Percentiles rank a stretch among this genome's conserved stretches.
phyloP scores from a whole-genome alignment of 2,113 vertebrate genomes.

The Quiscalus mexicanus region DNA sequence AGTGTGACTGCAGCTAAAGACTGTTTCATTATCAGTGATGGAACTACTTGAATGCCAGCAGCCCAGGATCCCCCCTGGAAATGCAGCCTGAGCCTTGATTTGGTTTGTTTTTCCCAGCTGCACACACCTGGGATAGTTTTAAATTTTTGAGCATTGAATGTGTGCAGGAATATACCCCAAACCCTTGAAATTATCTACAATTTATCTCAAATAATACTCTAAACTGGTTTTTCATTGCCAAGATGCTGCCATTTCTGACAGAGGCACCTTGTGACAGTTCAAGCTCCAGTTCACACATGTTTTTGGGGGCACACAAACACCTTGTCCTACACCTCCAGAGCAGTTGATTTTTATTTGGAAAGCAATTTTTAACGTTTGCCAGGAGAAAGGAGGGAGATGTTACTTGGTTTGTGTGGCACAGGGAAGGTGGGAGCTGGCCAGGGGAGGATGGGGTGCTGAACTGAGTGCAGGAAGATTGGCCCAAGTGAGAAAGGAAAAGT shows the following conservation, averaged over 20 bases:
- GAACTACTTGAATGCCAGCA: neutral
- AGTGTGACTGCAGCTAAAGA: neutral
- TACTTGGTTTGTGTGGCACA: neutral
- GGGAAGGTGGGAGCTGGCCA: neutral
- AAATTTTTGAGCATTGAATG: neutral
- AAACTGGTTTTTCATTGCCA: neutral
- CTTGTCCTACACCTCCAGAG: neutral
- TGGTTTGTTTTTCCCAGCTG: neutral
- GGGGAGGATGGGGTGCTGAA: accelerated
- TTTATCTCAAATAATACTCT: neutral
- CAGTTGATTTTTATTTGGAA: neutral
- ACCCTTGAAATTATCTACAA: accelerated
- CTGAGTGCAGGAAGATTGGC: neutral
- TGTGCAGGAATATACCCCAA: neutral
- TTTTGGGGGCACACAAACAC: neutral
- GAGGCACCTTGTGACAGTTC: neutral
- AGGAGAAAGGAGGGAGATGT: neutral
- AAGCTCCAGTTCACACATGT: neutral
- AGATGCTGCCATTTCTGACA: accelerated
- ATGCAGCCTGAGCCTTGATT: neutral
- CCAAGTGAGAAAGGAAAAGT: neutral
- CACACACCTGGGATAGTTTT: neutral
- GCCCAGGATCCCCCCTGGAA: neutral
- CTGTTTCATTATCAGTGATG: neutral
- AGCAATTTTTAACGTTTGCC: neutral